Evolutionary conservation across 1,140 invertebrate species (phyloP), one percentile per base, ranked within the genome.

Genomic region (Drosophila kepulauana): DNA sequence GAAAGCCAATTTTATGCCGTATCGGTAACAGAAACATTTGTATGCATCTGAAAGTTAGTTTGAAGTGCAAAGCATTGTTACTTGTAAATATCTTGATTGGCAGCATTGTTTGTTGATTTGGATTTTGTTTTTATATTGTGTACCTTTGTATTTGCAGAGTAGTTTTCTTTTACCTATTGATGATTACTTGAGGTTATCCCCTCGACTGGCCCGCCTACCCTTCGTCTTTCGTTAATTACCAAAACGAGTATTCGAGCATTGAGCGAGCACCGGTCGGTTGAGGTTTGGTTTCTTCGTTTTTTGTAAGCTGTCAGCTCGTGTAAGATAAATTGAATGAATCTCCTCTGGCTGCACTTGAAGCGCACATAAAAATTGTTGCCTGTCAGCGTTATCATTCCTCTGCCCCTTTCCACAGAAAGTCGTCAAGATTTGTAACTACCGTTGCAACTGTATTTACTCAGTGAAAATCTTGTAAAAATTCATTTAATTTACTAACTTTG

Each of bases 281-380:
- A 63, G 62, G 63, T 66, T 66, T 73, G 63, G 38, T 68, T 59
- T 57, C 72, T 62, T 59, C 13, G 13, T 38, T 51, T 52, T 43
- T 43, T 67, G 28, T 52, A n/a, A 54, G 63, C 67, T 70, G 64
- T 67, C 70, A 76, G 69, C 66, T 72, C 65, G 69, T 84, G 70
- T 71, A 88, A 88, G 82, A 87, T 87, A 87, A 88, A 87, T 86
- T 79, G 84, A 87, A 80, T 86, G 63, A 88, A 70, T 76, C 76
- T 87, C 72, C 76, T 65, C 57, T 41, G 46, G 71, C 75, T 88
- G 84, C 82, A 88, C 76, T 86, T 88, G 82, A 86, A 88, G 84
- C 82, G 84, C 82, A 88, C 69, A 87, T 87, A 66, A 87, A 87
- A 87, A 87, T 88, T 88, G 84, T 87, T 82, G 82, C 65, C 66